Evolutionary conservation across 2,888 invertebrate genomes (phyloP), one percentile per base, ranked within the genome.

Genomic region (Corbicula japonica): DNA sequence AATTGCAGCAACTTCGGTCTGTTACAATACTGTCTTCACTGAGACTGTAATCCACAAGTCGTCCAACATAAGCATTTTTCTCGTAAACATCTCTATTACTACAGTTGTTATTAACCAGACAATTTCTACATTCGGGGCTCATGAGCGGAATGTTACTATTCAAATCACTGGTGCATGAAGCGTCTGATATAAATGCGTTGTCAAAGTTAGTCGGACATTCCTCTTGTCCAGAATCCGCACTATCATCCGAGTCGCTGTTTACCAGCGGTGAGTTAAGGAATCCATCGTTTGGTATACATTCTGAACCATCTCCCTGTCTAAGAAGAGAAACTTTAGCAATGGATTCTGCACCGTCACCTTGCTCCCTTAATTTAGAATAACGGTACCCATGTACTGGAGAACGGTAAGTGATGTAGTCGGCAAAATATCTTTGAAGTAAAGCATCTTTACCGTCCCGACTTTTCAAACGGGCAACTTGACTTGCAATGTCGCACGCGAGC

Each of bases 221-320:
- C 28, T 76, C 83, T n/a, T 83, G 79, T 1, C 83, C 83, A 23
- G 83, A 83, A 66, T 83, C 83, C 26, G 61, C 66, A 58, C 63
- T 61, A 26, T 28, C 44, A 8, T 66, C 66, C 5, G 12, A 12
- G 50, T 79, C 73, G 28, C 65, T 41, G 52, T 44, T 54, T 2
- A 41, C 54, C 3, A 63, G 41, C 5, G 62, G 41, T 23, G 50
- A 30, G 6, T 38, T 21, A 15, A 8, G 4, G 8, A 35, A 34
- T 2, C 26, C 41, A 4, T n/a, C 10, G 3, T 38, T 65, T 65
- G 58, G 28, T 2, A 4, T 2, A n/a, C 26, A 41, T 15, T 66
- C 54, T 12, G 41, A 54, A 38, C 52, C 66, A 38, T 48, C 35
- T 28, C 30, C 41, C 18, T 52, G 23, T 21, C 66, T 38, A n/a